Evolutionary conservation across 2,888 invertebrate species (phyloP).

Genomic region (Ormyrus labotus): DNA sequence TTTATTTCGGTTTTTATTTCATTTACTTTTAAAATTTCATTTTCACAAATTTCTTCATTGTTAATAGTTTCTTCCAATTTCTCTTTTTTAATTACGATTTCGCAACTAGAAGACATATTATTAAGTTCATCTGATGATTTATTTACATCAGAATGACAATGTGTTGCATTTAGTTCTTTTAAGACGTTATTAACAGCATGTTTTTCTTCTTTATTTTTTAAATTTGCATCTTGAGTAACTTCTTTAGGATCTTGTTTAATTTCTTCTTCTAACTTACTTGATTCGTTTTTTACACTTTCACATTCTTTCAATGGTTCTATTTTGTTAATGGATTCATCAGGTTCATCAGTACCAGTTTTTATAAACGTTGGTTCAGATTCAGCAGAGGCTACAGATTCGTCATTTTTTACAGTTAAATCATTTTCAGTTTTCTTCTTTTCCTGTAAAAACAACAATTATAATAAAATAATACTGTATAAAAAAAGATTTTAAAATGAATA

Average conservation of each 20-base stretch:
- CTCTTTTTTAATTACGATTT: constrained; percentile 54
- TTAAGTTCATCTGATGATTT: constrained; percentile 18
- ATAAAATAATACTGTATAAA: not conserved
- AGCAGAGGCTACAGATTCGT: not conserved
- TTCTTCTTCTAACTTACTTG: constrained; percentile 5
- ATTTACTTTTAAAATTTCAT: constrained; percentile 12
- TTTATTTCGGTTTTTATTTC: constrained; percentile 10
- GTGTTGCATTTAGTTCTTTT: constrained; percentile 14
- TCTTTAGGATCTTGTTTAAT: constrained; percentile 15
- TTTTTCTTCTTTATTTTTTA: constrained; percentile 15
- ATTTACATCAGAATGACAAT: not conserved
- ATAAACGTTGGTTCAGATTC: not conserved
- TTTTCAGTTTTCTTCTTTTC: constrained; percentile 1
- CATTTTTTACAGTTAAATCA: not conserved
- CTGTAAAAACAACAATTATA: not conserved
- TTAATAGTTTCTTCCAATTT: constrained; percentile 57
- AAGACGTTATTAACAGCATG: not conserved
- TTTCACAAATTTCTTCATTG: constrained; percentile 45
- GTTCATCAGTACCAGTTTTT: not conserved
- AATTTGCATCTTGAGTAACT: constrained; percentile 19
- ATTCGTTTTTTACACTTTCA: constrained; percentile 5
- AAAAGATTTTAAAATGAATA: not conserved
- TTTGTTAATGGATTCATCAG: not conserved
- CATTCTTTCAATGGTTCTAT: not conserved
- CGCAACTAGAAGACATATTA: not conserved